Base-by-base conservation (phyloP, 2,797 vertebrate genomes). In the Sebastes melanostomus region DNA sequence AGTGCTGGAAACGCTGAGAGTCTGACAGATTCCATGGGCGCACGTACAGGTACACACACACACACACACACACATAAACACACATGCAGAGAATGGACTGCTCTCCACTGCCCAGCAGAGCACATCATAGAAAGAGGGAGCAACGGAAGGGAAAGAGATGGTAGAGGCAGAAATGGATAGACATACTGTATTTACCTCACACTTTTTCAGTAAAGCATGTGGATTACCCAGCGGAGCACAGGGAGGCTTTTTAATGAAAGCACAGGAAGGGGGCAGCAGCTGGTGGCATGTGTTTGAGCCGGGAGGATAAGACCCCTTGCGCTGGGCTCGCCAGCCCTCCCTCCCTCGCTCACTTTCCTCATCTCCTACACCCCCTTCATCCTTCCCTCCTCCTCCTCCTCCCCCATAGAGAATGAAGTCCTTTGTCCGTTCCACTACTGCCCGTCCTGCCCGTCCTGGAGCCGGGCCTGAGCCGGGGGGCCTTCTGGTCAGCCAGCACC, bases 191-290 rank as follows among this genome's bases (percentile, higher is more conserved):
- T 94, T 93, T 93, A 91, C 92, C 86, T 89, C 92, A 83, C 86
- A 88, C 92, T 90, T 88, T 88, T 90, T 89, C 83, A 85, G 86
- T 88, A 89, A 94, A 92, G 87, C 90, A 81, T 82, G 90, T 91
- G 94, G 93, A 94, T 94, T 94, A 94, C 91, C 86, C 87, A 72
- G 87, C 46, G 76, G 91, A 93, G 91, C 92, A 92, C 90, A 88
- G 93, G 89, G 92, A 94, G 86, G 92, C 92, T 91, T 93, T 94
- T 94, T 95, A 96, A 96, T 96, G 96, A 96, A 96, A 95, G 95
- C 95, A 91, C 95, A 95, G 94, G 95, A 95, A 95, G 94, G 93
- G 94, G 95, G 94, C 94, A 95, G 95, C 96, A 96, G 95, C 96
- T 96, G 95, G 95, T 95, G 94, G 94, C 94, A 94, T 95, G 95